Base-by-base conservation (phyloP, 1,140 invertebrate genomes). In the Stenopsyche tienmushanensis region DNA sequence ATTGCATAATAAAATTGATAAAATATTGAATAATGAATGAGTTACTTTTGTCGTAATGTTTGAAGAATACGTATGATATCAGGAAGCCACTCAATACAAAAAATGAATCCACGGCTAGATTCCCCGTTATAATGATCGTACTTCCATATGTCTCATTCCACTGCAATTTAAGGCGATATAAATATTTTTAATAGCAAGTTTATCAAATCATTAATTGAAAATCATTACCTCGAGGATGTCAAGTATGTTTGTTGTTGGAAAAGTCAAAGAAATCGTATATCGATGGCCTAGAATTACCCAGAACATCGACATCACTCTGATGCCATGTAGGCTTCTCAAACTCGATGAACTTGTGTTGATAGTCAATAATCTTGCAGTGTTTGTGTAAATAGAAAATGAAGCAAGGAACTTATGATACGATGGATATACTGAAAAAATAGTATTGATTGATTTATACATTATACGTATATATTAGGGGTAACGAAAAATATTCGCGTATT, bases 261-360 rank as follows among this genome's bases (percentile, higher is more conserved):
- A 71, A 21, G 66, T 71, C 67, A 76, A 13, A 49, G 66, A 63
- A 10, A 62, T 34, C 68, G 63, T 59, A 58, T 77, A 82, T 7
- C 76, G 71, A 62, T 90, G 88, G 0, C 85, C 85, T 2, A 88
- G 71, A 9, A 89, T 79, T 15, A 90, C 82, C 87, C 88, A 89
- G 17, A 82, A 73, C 77, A 88, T 85, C 49, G 84, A 83, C 10
- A 89, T 71, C 18, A 82, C 79, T 57, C 85, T 79, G 23, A 87
- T 71, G 0, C 85, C 84, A 54, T 83, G 82, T 34, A 86, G 42
- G 65, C 81, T 83, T 21, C 76, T 73, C 5, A 85, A 64, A 10
- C 5, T 42, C 21, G 15, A 24, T 3, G 72, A 64, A 3, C 72
- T 72, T 13, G 72, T 58, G 15, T 45, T 71, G n/a, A 13, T 34